Base-by-base conservation (phyloP, 2,888 invertebrate genomes). In the Chorisops tibialis region DNA sequence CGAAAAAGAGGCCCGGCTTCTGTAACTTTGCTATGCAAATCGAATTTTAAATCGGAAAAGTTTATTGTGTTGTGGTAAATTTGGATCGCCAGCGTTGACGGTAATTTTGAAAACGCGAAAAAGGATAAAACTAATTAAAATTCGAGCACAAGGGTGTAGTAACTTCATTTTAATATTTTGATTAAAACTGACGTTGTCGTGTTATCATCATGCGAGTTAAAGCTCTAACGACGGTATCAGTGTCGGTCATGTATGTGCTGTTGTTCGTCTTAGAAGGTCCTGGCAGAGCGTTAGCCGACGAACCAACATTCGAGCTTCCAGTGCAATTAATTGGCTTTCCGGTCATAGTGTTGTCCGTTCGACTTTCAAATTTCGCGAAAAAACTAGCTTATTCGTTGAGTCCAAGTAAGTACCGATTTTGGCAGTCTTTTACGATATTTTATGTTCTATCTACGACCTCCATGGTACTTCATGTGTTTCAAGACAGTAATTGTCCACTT, bases 321-420 rank as follows among this genome's bases (percentile, higher is more conserved):
- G 90, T 92, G n/a, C 91, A 92, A 72, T 79, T 92, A 61, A 82
- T 92, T 39, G 92, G 92, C 22, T 92, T 92, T 72, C 92, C 92
- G 0, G 85, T 91, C 64, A 92, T 92, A 68, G 86, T 91, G 54
- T 77, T 89, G 6, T 88, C 88, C 24, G 91, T 92, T 11, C 81
- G 87, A 68, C 76, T 91, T 59, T 85, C 89, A 1, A 91, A 91
- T 78, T 92, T 92, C 73, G 84, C 91, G 65, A 91, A 90, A 79
- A 91, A 91, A 74, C 79, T 92, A 63, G 85, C 88, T 1, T 92
- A 92, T 78, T 89, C 91, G 1, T 77, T 92, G 37, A 90, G 83
- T 79, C 91, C 92, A 79, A 85, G 92, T 92, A 80, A 83, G 85
- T 79, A 58, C 35, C 56, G 19, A 38, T 47, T 24, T 11, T 9